These are phyloP conservation scores for Drosophila atripex DNA, from an alignment of 2,888 invertebrate genomes.

Conservation along the genomic window DNA sequence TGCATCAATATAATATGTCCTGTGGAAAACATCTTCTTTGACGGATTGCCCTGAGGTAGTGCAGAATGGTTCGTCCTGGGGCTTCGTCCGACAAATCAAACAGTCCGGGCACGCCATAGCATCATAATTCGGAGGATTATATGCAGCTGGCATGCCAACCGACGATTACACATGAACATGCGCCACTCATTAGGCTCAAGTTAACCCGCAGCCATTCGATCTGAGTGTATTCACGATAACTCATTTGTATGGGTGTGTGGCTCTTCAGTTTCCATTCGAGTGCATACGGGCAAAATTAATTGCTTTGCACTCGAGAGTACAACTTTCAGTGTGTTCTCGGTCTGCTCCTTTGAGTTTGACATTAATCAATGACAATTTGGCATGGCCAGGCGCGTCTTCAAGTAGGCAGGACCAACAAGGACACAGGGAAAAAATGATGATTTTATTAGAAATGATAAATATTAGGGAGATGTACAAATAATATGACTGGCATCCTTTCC, in stretches of 20 bases:
- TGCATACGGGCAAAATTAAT: constrained; percentile 59
- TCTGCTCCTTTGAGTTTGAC: constrained; percentile 45
- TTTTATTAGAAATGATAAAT: too few relatives aligned
- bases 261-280: constrained; percentile 60
- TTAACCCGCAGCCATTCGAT: constrained; percentile 11
- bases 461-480: too few relatives aligned
- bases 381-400: constrained; percentile 50
- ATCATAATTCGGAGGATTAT: constrained; percentile 41
- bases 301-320: constrained; percentile 53
- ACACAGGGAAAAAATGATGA: neutral
- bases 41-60: constrained; percentile 3
- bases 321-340: constrained; percentile 27
- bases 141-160: constrained; percentile 52
- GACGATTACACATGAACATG: constrained; percentile 35
- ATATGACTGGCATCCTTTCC: too few relatives aligned
- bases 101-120: constrained; percentile 49
- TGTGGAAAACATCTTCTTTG: neutral
- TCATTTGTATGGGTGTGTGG: constrained; percentile 4
- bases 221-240: constrained; percentile 9
- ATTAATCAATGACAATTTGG: constrained; percentile 67
- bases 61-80: constrained; percentile 1
- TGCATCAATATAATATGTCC: neutral
- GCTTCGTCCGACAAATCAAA: constrained; percentile 36
- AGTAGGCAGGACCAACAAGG: constrained; percentile 31
- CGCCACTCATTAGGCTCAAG: constrained; percentile 29